A percentile compares a stretch with the other conserved stretches of the same genome.
Evolutionary conservation across 2,888 invertebrate species (phyloP).

Genomic region (Habroteleia sp.): DNA sequence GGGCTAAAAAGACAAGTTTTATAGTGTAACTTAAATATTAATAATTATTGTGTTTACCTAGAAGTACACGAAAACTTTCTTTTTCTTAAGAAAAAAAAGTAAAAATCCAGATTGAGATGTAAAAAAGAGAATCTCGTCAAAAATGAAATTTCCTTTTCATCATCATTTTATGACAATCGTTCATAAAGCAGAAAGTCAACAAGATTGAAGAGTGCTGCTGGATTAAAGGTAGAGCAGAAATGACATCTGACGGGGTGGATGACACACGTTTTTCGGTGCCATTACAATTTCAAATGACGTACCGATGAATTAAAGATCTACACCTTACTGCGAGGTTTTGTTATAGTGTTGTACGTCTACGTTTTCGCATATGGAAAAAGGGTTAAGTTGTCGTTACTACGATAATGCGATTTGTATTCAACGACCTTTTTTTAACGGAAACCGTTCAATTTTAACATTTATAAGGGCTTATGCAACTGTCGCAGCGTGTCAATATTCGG

Average conservation of each 20-base stretch:
- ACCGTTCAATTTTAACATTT: constrained; percentile 43
- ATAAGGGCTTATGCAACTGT: constrained; percentile 35
- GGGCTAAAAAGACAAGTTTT: too few relatives aligned
- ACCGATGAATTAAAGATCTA: constrained; percentile 72
- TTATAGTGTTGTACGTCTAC: constrained; percentile 42
- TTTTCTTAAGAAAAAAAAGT: too few relatives aligned
- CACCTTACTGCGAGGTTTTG: constrained; percentile 36
- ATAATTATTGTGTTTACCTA: too few relatives aligned
- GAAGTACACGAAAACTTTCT: too few relatives aligned
- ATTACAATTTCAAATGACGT: constrained; percentile 72
- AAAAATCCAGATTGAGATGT: too few relatives aligned
- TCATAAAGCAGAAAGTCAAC: constrained; percentile 28
- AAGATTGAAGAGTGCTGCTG: constrained; percentile 31
- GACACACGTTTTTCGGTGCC: constrained; percentile 63
- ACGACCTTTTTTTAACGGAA: constrained; percentile 18
- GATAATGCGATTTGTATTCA: constrained; percentile 45
- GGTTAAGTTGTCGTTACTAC: constrained; percentile 46
- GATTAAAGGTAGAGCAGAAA: constrained; percentile 17
- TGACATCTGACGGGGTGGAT: constrained; percentile 53
- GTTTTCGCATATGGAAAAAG: constrained; percentile 57
- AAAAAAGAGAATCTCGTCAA: too few relatives aligned
- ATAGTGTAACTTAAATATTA: too few relatives aligned
- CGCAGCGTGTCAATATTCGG: constrained; percentile 2
- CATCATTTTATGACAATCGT: constrained; percentile 1
- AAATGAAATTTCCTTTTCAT: too few relatives aligned